Evolutionary conservation across 2,888 invertebrate genomes (phyloP), one percentile per base, ranked within the genome.

Genomic region (Torymus texanus): DNA sequence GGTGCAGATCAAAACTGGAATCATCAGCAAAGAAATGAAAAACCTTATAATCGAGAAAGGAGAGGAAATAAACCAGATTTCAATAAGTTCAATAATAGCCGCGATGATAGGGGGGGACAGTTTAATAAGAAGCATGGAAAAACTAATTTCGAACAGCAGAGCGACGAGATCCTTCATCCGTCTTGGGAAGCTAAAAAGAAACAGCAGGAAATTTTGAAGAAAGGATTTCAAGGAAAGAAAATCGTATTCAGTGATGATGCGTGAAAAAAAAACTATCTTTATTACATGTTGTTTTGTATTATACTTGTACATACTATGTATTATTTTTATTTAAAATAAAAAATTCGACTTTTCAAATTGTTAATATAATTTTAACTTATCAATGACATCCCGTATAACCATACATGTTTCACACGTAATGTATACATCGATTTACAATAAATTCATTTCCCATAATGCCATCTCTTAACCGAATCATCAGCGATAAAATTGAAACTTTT

Each of bases 161-260:
- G 10, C 12, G 61, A 80, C 14, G 75, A 82, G 63, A 77, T 82
- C 68, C 81, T 90, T 14, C 90, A 90, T 87, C 90, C 90, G 10
- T 90, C 90, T 2, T 90, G 90, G 90, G 85, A 84, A 62, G 90
- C 90, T 3, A 88, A 85, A 55, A 90, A 84, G 73, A 90, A 90
- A 75, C 86, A 89, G 72, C 89, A 89, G 59, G 86, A 88, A 50
- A 83, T 84, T 41, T 71, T 89, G 79, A 89, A 88, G 55, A 83
- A 85, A 83, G 89, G 88, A 59, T 89, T 90, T 78, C 88, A 89
- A 82, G 90, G 90, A 0, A 90, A 89, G 76, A 90, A 88, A 81
- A 89, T 88, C 75, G 84, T 88, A 41, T 90, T 90, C 56, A 83
- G 82, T 11, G 87, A 87, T 51, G 84, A 86, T 83, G 84, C 53